A percentile compares a stretch with the other conserved stretches of the same genome.
Evolutionary conservation across 2,888 invertebrate genomes (phyloP).

Genomic region (Leptogaster cylindrica): DNA sequence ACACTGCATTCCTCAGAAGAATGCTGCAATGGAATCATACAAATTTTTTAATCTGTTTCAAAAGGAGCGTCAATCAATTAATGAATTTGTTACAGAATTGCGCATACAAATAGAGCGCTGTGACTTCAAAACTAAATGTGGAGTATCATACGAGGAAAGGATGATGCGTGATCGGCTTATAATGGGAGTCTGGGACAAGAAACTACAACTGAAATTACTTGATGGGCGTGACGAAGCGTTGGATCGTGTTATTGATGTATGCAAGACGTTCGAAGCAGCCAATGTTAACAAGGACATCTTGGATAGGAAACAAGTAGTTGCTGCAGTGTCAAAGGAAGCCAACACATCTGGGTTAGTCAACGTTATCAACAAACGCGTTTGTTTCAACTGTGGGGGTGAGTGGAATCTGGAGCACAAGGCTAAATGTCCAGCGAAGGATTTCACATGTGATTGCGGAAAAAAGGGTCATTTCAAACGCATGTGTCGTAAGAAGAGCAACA

Average conservation of each 20-base stretch:
- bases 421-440: too few species aligned
- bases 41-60: conserved; percentile 47
- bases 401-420: conserved; percentile 46
- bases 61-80: conserved; percentile 47
- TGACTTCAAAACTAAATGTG: conserved; percentile 45
- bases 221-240: conserved; percentile 45
- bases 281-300: not conserved
- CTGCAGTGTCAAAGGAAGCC: not conserved
- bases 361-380: not conserved
- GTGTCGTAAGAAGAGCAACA: too few species aligned
- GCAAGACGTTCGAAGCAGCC: not conserved
- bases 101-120: conserved; percentile 45
- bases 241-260: conserved; percentile 41
- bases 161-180: conserved; percentile 47
- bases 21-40: conserved; percentile 28
- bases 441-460: too few species aligned
- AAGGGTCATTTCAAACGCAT: too few species aligned
- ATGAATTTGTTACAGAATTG: conserved; percentile 47
- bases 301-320: not conserved
- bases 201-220: too few species aligned
- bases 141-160: conserved; percentile 43
- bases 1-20: conserved; percentile 44
- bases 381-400: not conserved
- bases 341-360: too few species aligned
- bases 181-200: conserved; percentile 43